Evolutionary conservation across 2,888 invertebrate species (phyloP).

Genomic region (Didymodactylos carnosus): DNA sequence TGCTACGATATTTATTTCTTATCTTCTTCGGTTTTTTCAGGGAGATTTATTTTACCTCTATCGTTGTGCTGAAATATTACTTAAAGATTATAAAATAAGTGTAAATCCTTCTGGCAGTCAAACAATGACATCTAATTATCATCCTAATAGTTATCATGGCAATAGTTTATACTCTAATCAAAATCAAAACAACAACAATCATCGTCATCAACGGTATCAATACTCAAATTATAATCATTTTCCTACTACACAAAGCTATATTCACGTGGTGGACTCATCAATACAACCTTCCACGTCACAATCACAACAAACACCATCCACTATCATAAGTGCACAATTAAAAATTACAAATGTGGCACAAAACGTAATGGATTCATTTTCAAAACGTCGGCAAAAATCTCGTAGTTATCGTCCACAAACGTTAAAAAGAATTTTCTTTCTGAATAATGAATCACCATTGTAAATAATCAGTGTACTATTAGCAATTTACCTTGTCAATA

Average conservation of each 20-base stretch:
- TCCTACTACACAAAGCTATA: too few species aligned
- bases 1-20: too few species aligned
- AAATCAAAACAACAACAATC: not conserved
- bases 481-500: too few species aligned
- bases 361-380: not conserved
- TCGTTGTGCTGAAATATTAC: not conserved
- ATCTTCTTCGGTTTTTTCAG: not conserved
- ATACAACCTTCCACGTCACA: not conserved
- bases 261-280: too few species aligned
- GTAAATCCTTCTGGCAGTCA: too few species aligned
- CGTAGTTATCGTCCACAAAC: not conserved
- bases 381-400: not conserved
- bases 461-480: too few species aligned
- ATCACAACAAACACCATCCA: not conserved
- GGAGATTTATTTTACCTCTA: not conserved
- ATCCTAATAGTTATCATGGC: not conserved
- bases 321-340: not conserved
- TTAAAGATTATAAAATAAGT: not conserved
- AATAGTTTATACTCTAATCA: too few species aligned
- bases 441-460: not conserved
- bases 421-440: not conserved
- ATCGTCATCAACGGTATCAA: not conserved
- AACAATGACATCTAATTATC: too few species aligned
- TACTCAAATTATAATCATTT: not conserved
- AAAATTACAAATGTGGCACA: not conserved